A percentile compares a stretch with the other conserved stretches of the same genome.
These are phyloP conservation scores for Nowickia ferox DNA, from an alignment of 2,888 invertebrate species.

Conservation along the genomic window DNA sequence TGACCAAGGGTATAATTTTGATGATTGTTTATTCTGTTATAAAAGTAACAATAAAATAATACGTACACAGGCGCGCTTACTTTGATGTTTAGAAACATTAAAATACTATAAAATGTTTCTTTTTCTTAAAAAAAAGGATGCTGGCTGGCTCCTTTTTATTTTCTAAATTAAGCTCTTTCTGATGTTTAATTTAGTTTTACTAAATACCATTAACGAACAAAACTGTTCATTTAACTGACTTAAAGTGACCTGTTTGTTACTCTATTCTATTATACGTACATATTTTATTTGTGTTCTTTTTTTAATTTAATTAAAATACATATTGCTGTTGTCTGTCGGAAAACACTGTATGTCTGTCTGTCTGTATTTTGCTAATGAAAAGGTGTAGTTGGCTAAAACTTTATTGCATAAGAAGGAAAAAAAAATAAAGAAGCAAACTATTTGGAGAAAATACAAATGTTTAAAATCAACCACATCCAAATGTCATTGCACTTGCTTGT, in stretches of 20 bases:
- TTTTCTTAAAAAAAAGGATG: slow-evolving; percentile 36
- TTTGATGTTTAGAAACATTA: slow-evolving; percentile 67
- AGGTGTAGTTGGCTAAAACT: slow-evolving; percentile 29
- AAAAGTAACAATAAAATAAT: slow-evolving; percentile 54
- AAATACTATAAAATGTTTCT: slow-evolving; percentile 55
- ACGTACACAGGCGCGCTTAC: background rate
- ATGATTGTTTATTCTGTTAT: slow-evolving; percentile 72
- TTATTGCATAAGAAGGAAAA: background rate
- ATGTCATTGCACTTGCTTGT: slow-evolving; percentile 17
- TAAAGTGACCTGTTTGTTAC: slow-evolving; percentile 16
- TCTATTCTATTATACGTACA: background rate
- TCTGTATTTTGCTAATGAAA: slow-evolving; percentile 25
- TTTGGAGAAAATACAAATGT: slow-evolving; percentile 16
- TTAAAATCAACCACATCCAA: slow-evolving; percentile 5
- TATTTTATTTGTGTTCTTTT: slow-evolving; percentile 3
- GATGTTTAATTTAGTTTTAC: slow-evolving; percentile 45
- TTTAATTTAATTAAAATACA: slow-evolving; percentile 61
- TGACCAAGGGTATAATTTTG: slow-evolving; percentile 72
- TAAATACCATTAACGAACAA: background rate
- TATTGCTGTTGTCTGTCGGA: slow-evolving; percentile 39
- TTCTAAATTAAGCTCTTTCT: slow-evolving; percentile 43
- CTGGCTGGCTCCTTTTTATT: slow-evolving; percentile 1
- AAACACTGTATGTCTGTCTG: background rate
- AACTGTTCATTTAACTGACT: slow-evolving; percentile 9
- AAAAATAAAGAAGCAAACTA: slow-evolving; percentile 2